Base-by-base conservation (phyloP, 2,888 invertebrate species). In the Cremastinae sp. region DNA sequence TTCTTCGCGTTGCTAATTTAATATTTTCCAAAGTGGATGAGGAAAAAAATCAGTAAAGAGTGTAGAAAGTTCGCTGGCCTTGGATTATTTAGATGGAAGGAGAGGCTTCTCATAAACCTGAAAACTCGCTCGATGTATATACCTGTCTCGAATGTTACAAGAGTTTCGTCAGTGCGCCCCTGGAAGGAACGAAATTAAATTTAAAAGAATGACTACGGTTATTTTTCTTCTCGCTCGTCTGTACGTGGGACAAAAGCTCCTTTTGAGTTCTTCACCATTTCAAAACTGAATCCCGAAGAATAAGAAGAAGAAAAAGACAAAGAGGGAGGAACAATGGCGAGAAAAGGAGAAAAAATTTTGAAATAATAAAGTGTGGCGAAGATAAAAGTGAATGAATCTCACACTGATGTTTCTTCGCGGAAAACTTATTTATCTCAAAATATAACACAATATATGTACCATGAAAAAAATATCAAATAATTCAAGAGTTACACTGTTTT, bases 151-250 rank as follows among this genome's bases (percentile, higher is more conserved):
- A 54, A 16, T n/a, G 28, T 12, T 34, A 43, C 28, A 45, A 54
- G 65, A 18, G 53, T 53, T 38, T 10, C 28, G 20, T 65, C 28
- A 7, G 43, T 22, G 51, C 14, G 16, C 41, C 9, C 7, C 54
- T 20, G 53, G 41, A 41, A 9, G 43, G 10, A 28, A 54, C 34
- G 34, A 84, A 87, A 86, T 87, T 85, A 87, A 88, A 88, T 88
- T 89, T 87, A 87, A 88, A 87, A 87, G 88, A 87, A 89, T 88
- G 87, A 88, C 88, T 66, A 53, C 18, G 68, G 64, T 54, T 64
- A 80, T 82, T 86, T 68, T 85, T 84, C 84, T 84, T 82, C 81
- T 82, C 73, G 79, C 83, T 82, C 77, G 75, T 79, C 65, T 65
- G 16, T 34, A 9, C 47, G 79, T n/a, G n/a, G 84, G 84, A 86